A percentile compares a stretch with the other conserved stretches of the same genome.
Conservation (phyloP, 2,888 invertebrate species). For the Alloplasta piceator region DNA sequence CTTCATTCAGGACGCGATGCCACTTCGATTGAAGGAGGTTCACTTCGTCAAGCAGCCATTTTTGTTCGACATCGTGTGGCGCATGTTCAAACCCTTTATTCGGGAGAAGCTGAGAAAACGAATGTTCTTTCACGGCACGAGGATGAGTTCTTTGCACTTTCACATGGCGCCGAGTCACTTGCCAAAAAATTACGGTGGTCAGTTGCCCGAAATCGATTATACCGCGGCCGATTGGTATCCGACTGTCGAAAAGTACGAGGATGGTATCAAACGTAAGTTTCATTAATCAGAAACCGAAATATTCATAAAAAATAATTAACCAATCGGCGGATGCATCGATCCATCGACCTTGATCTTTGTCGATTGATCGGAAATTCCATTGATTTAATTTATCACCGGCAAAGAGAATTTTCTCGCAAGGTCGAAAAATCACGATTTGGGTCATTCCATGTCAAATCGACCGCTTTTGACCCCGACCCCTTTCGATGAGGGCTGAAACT, state of each 20-base stretch:
- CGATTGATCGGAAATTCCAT: too few species aligned
- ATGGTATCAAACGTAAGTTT: slow-evolving; percentile 85
- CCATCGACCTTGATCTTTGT: too few species aligned
- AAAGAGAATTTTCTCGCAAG: too few species aligned
- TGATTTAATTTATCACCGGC: too few species aligned
- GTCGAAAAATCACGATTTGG: too few species aligned
- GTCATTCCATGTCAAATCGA: too few species aligned
- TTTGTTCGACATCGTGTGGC: slow-evolving; percentile 93
- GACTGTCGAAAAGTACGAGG: slow-evolving; percentile 86
- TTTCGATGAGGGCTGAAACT: too few species aligned
- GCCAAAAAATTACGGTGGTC: slow-evolving; percentile 91
- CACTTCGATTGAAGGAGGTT: slow-evolving; percentile 91
- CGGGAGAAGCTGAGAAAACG: slow-evolving; percentile 90
- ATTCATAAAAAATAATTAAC: not conserved
- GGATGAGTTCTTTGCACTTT: slow-evolving; percentile 91
- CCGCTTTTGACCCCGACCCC: too few species aligned
- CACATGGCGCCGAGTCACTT: slow-evolving; percentile 88
- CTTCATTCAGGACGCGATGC: slow-evolving; percentile 95
- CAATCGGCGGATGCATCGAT: too few species aligned
- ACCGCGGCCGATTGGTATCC: slow-evolving; percentile 92
- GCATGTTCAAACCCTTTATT: slow-evolving; percentile 93
- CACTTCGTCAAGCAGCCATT: slow-evolving; percentile 94
- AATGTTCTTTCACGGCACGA: slow-evolving; percentile 93
- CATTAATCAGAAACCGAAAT: not conserved
- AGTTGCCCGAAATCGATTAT: slow-evolving; percentile 90